phyloP scores from a whole-genome alignment of 2,113 vertebrate species.

The Tichodroma muraria region DNA sequence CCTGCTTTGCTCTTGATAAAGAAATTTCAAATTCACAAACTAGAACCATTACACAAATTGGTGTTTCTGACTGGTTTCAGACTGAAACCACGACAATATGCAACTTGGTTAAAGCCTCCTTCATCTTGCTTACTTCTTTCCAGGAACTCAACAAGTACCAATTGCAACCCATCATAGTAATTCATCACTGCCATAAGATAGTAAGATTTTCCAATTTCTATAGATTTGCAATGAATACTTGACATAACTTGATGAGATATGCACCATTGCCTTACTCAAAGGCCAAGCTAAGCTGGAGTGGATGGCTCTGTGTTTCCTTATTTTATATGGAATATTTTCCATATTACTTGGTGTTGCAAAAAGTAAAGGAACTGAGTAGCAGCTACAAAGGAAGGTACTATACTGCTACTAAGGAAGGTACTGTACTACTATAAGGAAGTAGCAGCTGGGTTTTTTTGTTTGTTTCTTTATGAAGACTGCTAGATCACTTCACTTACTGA shows the following conservation, averaged over 20 bases:
- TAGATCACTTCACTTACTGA: not conserved
- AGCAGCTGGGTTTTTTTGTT: not conserved
- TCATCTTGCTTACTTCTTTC: not conserved
- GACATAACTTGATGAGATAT: not conserved
- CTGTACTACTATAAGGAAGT: not conserved
- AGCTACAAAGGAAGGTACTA: too few relatives aligned
- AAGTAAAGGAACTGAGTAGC: not conserved
- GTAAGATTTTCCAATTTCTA: not conserved
- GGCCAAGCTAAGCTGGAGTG: not conserved
- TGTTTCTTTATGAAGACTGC: not conserved
- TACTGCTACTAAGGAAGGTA: too few relatives aligned
- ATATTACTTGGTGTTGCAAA: not conserved
- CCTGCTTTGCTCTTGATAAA: too few relatives aligned
- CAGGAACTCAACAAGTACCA: not conserved
- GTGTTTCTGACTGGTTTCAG: too few relatives aligned
- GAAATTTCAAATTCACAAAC: too few relatives aligned
- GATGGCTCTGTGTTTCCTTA: not conserved
- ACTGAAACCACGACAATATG: too few relatives aligned
- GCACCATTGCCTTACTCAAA: not conserved
- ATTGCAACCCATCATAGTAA: not conserved
- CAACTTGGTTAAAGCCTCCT: not conserved
- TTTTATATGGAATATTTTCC: not conserved
- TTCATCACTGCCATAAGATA: not conserved
- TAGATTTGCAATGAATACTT: not conserved
- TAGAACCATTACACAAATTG: too few relatives aligned